Conservation (phyloP, 2,888 invertebrate genomes). For the Amphiduros pacificus region DNA sequence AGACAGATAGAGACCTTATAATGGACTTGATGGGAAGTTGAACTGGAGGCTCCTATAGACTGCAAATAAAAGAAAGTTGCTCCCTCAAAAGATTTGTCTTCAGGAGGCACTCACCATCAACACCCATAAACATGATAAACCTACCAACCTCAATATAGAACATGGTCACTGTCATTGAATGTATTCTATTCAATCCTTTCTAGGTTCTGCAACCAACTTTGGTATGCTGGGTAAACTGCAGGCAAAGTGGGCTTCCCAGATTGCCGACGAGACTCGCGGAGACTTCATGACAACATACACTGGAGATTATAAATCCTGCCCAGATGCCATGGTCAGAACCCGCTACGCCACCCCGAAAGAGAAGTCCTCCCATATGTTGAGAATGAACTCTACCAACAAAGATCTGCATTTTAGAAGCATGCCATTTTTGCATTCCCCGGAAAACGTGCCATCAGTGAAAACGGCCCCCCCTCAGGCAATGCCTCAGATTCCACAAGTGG, state of each 20-base stretch:
- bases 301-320: conserved; percentile 17
- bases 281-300: conserved; percentile 38
- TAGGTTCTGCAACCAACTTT: conserved; percentile 52
- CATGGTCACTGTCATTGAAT: background rate
- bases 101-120: no score
- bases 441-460: no score
- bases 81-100: no score
- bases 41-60: no score
- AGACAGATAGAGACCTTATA: no score
- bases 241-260: conserved; percentile 35
- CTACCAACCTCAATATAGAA: background rate
- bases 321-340: conserved; percentile 26
- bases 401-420: conserved; percentile 44
- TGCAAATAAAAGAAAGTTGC: no score
- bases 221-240: conserved; percentile 39
- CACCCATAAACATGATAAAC: no score
- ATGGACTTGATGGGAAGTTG: no score
- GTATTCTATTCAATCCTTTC: background rate
- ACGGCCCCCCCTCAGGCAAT: no score
- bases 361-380: conserved; percentile 45
- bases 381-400: conserved; percentile 46
- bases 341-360: conserved; percentile 41
- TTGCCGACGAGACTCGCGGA: conserved; percentile 39
- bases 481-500: no score
- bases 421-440: conserved; percentile 38